Percentiles rank a stretch among this genome's conserved stretches.
Conservation (phyloP, 2,888 invertebrate species). For the Chrysina gloriosa region DNA sequence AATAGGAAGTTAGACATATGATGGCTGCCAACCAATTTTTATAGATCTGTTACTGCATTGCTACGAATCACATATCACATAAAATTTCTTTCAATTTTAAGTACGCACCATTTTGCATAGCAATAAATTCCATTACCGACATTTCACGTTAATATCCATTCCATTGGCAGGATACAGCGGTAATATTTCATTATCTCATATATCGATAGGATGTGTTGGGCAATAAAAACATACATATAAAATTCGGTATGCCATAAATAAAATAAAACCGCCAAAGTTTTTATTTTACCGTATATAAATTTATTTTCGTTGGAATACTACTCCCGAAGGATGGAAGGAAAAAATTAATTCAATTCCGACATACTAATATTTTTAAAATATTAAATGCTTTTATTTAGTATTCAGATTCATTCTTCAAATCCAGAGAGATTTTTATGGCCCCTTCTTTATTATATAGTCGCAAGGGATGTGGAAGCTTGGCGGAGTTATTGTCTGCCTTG, state of each 20-base stretch:
- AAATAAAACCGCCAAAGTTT: conserved; percentile 11
- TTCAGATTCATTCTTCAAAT: conserved; percentile 1
- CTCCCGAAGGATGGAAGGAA: background rate
- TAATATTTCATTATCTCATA: conserved; percentile 11
- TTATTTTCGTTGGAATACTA: conserved; percentile 13
- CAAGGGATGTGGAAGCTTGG: too few relatives aligned
- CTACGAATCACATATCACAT: too few relatives aligned
- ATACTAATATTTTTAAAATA: conserved; percentile 7
- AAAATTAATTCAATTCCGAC: conserved; percentile 17
- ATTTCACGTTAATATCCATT: too few relatives aligned
- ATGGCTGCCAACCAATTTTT: too few relatives aligned
- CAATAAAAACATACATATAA: conserved; percentile 19
- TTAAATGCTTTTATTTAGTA: conserved; percentile 21
- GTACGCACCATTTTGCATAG: too few relatives aligned
- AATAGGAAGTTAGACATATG: too few relatives aligned
- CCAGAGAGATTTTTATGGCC: conserved; percentile 7
- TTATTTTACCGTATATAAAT: conserved; percentile 16
- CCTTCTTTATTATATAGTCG: background rate
- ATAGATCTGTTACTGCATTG: too few relatives aligned
- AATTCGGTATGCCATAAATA: conserved; percentile 1
- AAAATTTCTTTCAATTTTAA: too few relatives aligned
- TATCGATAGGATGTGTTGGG: background rate
- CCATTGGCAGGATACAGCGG: background rate
- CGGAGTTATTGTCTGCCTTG: too few relatives aligned
- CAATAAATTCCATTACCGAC: too few relatives aligned